Evolutionary conservation across 1,140 invertebrate genomes (phyloP).

Genomic region (Seison nebaliae): DNA sequence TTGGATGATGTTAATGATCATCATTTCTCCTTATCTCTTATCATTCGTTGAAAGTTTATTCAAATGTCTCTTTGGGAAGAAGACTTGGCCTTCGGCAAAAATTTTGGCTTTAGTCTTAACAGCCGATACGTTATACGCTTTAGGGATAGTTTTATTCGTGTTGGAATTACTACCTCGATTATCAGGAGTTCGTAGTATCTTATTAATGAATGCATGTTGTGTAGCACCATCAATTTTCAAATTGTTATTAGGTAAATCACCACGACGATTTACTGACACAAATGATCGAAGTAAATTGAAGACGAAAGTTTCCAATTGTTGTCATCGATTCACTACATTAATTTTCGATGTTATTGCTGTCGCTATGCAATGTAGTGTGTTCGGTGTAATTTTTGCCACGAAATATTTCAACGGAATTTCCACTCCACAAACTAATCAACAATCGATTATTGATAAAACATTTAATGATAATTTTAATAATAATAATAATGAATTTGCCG

Average conservation of each 20-base stretch:
- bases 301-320: background rate
- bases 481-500: too few species aligned
- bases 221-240: constrained; percentile 46
- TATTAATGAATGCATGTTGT: constrained; percentile 72
- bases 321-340: constrained; percentile 1
- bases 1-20: constrained; percentile 7
- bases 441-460: too few species aligned
- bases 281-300: constrained; percentile 4
- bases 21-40: constrained; percentile 8
- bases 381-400: constrained; percentile 11
- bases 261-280: constrained; percentile 13
- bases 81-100: constrained; percentile 19
- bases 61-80: constrained; percentile 21
- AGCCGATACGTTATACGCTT: constrained; percentile 55
- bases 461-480: too few species aligned
- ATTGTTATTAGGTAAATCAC: constrained; percentile 15
- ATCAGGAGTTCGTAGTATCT: constrained; percentile 63
- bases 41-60: constrained; percentile 18
- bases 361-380: constrained; percentile 9
- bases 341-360: constrained; percentile 10
- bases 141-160: constrained; percentile 53
- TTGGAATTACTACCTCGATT: constrained; percentile 60
- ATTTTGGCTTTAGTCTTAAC: constrained; percentile 25
- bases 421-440: too few species aligned
- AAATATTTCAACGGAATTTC: too few species aligned